phyloP scores from a whole-genome alignment of 2,113 vertebrate species.

The Brachypteracias leptosomus region DNA sequence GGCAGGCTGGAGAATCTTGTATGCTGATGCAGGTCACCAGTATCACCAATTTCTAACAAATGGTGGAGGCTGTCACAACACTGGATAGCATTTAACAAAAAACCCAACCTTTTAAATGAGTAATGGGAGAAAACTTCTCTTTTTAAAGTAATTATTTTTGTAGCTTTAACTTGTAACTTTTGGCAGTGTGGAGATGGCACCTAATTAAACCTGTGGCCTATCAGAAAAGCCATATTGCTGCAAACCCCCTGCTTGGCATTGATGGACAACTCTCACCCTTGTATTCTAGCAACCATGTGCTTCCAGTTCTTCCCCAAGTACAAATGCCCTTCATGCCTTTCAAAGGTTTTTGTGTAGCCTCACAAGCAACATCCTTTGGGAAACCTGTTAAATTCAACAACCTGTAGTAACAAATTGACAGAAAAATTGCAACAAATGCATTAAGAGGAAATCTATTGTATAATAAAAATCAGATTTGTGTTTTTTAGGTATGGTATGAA shows the following conservation, averaged over 20 bases:
- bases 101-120: not conserved
- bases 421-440: not conserved
- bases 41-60: not conserved
- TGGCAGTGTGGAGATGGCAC: not conserved
- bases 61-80: not conserved
- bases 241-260: not conserved
- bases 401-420: not conserved
- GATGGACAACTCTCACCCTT: not conserved
- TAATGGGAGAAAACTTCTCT: not conserved
- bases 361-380: not conserved
- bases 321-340: not conserved
- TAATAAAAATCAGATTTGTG: not conserved
- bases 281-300: not conserved
- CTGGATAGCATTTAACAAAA: not conserved
- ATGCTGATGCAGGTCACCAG: not conserved
- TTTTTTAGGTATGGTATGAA: not conserved
- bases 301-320: not conserved
- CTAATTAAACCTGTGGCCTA: not conserved
- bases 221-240: not conserved
- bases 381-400: not conserved
- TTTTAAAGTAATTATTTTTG: not conserved
- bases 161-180: not conserved
- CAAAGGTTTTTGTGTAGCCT: not conserved
- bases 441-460: not conserved
- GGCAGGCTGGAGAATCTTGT: not conserved